These are phyloP conservation scores for Gonatopus flavifemur DNA, from an alignment of 1,140 invertebrate genomes.

Conservation along the genomic window DNA sequence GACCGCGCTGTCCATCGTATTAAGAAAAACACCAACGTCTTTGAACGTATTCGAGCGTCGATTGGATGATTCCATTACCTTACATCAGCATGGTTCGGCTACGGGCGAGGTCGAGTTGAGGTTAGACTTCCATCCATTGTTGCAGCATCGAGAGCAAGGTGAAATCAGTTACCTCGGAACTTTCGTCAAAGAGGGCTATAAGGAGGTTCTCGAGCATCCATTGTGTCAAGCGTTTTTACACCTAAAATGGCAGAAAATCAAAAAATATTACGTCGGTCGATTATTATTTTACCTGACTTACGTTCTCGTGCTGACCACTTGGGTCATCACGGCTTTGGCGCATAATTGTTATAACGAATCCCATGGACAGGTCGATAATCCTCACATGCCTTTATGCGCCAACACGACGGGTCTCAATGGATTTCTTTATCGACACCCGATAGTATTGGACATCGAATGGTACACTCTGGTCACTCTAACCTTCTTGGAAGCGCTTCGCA, in stretches of 20 bases:
- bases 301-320: constrained; percentile 74
- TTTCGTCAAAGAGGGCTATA: constrained; percentile 81
- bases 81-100: constrained; percentile 76
- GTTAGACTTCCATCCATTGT: constrained; percentile 75
- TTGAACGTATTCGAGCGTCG: constrained; percentile 75
- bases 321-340: constrained; percentile 74
- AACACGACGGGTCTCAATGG: constrained; percentile 74
- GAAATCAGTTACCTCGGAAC: constrained; percentile 82
- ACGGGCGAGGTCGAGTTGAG: constrained; percentile 80
- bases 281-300: constrained; percentile 79
- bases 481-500: constrained; percentile 73
- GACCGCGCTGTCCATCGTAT: constrained; percentile 78
- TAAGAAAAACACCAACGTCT: constrained; percentile 79
- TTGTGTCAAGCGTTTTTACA: constrained; percentile 81
- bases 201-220: constrained; percentile 79
- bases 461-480: constrained; percentile 74
- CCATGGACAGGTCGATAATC: constrained; percentile 32
- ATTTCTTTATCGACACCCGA: constrained; percentile 70
- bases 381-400: constrained; percentile 60
- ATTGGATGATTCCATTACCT: constrained; percentile 73
- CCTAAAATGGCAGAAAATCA: constrained; percentile 85
- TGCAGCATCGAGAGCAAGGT: constrained; percentile 76
- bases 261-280: constrained; percentile 82
- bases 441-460: constrained; percentile 77
- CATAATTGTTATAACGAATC: constrained; percentile 77